Conservation (phyloP, 1,140 invertebrate species). For the Drosophila sp. region DNA sequence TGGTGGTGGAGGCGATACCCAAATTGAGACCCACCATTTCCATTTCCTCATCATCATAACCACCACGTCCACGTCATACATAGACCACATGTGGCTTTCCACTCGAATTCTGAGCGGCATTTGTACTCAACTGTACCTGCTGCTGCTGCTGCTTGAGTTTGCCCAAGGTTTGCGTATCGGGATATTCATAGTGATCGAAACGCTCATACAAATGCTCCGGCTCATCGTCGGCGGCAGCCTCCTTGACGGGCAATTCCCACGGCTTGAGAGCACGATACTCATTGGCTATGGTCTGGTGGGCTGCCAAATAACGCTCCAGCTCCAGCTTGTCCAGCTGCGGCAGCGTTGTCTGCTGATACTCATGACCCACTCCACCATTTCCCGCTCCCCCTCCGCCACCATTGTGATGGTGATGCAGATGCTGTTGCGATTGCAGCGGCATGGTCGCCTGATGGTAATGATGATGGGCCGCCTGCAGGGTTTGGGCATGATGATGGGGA, state of each 20-base stretch:
- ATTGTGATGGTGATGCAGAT: conserved; percentile 4
- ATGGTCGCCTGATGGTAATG: conserved; percentile 57
- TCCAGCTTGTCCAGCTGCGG: conserved; percentile 81
- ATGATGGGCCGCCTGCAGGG: conserved; percentile 14
- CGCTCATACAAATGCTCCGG: conserved; percentile 82
- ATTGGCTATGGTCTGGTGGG: conserved; percentile 74
- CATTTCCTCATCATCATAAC: conserved; percentile 29
- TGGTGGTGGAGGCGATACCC: conserved; percentile 54
- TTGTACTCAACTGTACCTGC: conserved; percentile 20
- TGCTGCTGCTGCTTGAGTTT: conserved; percentile 77
- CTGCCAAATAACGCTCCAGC: conserved; percentile 79
- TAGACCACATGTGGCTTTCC: conserved; percentile 81
- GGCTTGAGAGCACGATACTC: conserved; percentile 81
- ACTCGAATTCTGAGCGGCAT: conserved; percentile 21
- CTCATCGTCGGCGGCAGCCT: conserved; percentile 70
- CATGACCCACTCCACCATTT: conserved; percentile 34
- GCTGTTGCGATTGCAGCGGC: conserved; percentile 60
- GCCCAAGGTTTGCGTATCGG: conserved; percentile 76
- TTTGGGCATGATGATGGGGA: conserved; percentile 70
- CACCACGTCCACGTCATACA: conserved; percentile 80
- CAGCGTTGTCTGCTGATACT: conserved; percentile 75
- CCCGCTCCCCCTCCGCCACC: background rate
- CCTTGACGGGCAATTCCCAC: conserved; percentile 80
- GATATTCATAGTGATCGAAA: conserved; percentile 82
- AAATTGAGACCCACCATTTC: conserved; percentile 59